Base-by-base conservation (phyloP, 30 jellyfish, hydroid and myxozoan species). In the Clytia hemisphaerica region DNA sequence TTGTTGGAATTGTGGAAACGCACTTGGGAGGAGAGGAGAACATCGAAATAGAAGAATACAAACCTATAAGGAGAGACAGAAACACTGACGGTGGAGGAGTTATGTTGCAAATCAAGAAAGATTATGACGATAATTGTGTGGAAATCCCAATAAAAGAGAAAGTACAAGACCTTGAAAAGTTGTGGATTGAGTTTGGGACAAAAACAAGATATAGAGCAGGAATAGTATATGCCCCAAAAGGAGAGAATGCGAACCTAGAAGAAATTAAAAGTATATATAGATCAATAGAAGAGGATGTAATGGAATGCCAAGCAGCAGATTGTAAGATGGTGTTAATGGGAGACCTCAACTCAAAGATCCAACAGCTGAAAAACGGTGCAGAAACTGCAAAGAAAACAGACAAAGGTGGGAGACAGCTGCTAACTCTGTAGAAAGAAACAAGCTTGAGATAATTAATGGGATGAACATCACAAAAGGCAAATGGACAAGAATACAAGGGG, bases 81-180 rank as follows among this genome's bases (percentile, higher is more conserved):
- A 74, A 71, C 37, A 55, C 38, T 6, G 62, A 71, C 14, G 75
- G 59, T 14, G 75, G 75, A 29, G 83, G 77, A 35, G 76, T 53
- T 19, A 18, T 71, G 18, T 18, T 71, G 5, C 63, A 47, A 34
- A 49, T 71, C 7, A 53, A 71, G 37, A 55, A 53, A 30, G 65
- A 55, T 3, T 50, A 7, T 19, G 36, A 38, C 25, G 26, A 53
- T 32, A 31, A 36, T 15, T 37, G 63, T 18, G 32, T 38, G 36
- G 83, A 53, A 34, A 66, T 71, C 25, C 15, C 75, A 50, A 49
- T 6, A 4, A 49, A 53, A 19, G 33, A 25, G 5, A n/a, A n/a
- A n/a, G n/a, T n/a, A n/a, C n/a, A n/a, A n/a, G n/a, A n/a, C n/a
- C 68, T 37, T 34, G 75, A 71, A 71, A 37, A 42, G 34, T 7